These are phyloP conservation scores for Pampusana beccarii DNA, from an alignment of 2,113 vertebrate species.

Conservation along the genomic window DNA sequence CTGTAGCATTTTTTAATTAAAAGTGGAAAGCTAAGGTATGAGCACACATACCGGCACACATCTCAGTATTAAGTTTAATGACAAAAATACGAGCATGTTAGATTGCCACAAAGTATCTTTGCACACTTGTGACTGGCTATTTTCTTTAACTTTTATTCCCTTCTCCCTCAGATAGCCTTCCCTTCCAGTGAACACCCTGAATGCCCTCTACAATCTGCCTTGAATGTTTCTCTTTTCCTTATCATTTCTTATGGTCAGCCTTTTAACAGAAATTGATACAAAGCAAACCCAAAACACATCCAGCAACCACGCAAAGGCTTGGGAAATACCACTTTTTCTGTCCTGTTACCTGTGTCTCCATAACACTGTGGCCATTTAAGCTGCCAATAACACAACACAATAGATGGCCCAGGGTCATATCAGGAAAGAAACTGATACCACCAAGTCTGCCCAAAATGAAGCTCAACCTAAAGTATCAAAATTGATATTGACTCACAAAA, in stretches of 20 bases:
- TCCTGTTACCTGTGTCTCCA: neutral
- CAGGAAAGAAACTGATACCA: neutral
- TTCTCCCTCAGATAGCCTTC: neutral
- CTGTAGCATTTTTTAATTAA: slow-evolving; percentile 53
- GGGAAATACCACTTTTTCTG: neutral
- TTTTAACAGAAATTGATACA: neutral
- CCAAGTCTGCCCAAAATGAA: neutral
- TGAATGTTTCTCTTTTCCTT: neutral
- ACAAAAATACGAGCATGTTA: neutral
- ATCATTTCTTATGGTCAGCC: neutral
- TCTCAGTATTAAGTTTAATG: neutral
- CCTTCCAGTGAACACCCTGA: neutral
- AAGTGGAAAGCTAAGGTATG: neutral
- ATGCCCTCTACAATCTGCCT: neutral
- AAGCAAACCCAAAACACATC: neutral
- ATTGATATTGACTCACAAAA: neutral
- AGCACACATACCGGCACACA: slow-evolving; percentile 16
- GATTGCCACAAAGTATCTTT: neutral
- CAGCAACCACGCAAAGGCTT: neutral
- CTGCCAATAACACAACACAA: neutral
- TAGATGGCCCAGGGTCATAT: rapidly evolving
- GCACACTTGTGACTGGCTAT: neutral
- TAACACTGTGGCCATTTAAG: neutral
- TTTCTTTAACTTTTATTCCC: neutral
- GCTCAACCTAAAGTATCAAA: neutral